These are phyloP conservation scores for Oceanodroma leucorhoa DNA, from an alignment of 2,797 vertebrate species.

Conservation along the genomic window DNA sequence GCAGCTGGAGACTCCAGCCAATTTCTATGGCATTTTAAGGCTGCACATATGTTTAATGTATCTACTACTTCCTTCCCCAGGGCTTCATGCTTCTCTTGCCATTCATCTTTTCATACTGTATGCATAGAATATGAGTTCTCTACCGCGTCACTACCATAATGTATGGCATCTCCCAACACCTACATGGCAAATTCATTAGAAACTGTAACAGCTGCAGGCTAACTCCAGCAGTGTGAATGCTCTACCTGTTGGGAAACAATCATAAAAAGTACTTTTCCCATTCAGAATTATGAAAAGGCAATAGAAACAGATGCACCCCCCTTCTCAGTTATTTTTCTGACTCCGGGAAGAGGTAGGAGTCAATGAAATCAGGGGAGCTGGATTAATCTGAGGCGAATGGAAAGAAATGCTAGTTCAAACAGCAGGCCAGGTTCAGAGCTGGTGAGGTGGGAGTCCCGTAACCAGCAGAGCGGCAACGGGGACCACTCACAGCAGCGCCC, in stretches of 20 bases:
- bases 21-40: slow-evolving; percentile 36
- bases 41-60: slow-evolving; percentile 57
- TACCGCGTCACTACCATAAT: background rate
- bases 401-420: background rate
- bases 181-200: slow-evolving; percentile 36
- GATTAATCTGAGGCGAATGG: background rate
- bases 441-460: background rate
- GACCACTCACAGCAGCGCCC: background rate
- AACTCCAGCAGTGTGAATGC: background rate
- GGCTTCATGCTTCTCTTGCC: slow-evolving; percentile 19
- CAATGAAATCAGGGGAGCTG: background rate
- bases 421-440: background rate
- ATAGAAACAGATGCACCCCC: background rate
- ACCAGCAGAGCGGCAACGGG: background rate
- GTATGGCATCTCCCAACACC: slow-evolving; percentile 32
- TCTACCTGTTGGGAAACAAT: slow-evolving; percentile 18
- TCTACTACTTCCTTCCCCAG: slow-evolving; percentile 36
- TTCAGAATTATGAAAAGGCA: background rate
- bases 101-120: slow-evolving; percentile 34
- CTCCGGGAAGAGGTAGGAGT: background rate
- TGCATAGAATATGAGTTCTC: slow-evolving; percentile 2
- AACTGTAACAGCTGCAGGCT: background rate
- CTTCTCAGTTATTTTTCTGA: background rate
- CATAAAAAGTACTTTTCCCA: background rate
- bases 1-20: background rate